Base-by-base conservation (phyloP, 2,797 vertebrate species). In the Valencia hispanica region DNA sequence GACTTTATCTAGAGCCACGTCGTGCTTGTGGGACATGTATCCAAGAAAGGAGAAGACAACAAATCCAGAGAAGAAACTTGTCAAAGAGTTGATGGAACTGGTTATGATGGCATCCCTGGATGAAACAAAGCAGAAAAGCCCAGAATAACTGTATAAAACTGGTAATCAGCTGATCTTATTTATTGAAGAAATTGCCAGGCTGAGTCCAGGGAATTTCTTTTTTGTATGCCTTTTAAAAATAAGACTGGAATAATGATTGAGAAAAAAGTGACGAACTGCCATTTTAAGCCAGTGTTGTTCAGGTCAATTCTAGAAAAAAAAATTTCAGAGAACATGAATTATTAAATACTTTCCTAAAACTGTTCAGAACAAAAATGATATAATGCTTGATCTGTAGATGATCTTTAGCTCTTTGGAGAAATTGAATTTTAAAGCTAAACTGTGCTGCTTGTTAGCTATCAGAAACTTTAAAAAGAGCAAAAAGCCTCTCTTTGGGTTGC, bases 11-110 rank as follows among this genome's bases (percentile, higher is more conserved):
- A 98, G 93, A 81, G 95, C 91, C 34, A 97, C 96, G 0, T 94
- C 96, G 93, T 97, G 97, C 80, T 97, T 97, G 79, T 97, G 93
- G 5, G 97, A 96, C 96, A 98, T 96, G 89, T 98, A 97, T 8
- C 97, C 97, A 75, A 98, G 94, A 92, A 97, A 97, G 73, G 97
- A 97, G 93, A 98, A 98, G 86, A 98, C 96, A 84, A 98, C 97
- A 30, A 98, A 98, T 55, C 97, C 97, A 0, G 96, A 97, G 94
- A 97, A 98, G 93, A 98, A 98, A 87, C 97, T 98, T 25, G 97
- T 98, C 86, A 98, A 90, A 34, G 96, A 97, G 90, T 98, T 98
- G 92, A 98, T 96, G 50, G 96, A 97, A 80, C 95, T 97, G 90
- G 97, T 97, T 85, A 98, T 96, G 85, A 98, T 96, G 30, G 97